Evolutionary conservation across 2,888 invertebrate species (phyloP), one percentile per base, ranked within the genome.

Genomic region (Noctua fimbriata): DNA sequence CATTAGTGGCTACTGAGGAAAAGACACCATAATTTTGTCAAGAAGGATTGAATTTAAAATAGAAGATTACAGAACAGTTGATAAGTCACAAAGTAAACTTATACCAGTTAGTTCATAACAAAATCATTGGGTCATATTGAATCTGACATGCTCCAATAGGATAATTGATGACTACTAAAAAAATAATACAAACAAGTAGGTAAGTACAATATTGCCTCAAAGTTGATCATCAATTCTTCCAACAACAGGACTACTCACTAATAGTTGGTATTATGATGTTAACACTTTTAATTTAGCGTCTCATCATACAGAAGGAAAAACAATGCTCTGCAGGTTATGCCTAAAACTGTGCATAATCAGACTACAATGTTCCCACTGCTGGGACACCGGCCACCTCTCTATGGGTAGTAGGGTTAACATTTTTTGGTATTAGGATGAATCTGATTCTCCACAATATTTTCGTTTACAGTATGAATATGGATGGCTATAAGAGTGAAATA

Each of bases 101-200:
- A 14, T 21, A 5, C 6, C 28, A 18, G 18, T 32, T 24, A 47
- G 21, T 52, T 36, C n/a, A 72, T 28, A 72, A 66, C 69, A 73
- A 60, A 36, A 72, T 73, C 3, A 76, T 73, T 82, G 14, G 28
- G 28, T 55, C 44, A 16, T 44, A 82, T 47, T 83, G 70, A 76
- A 65, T 55, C 58, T 14, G 41, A 76, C 60, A 73, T 55, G 47
- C 18, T 60, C 36, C 36, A 76, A 44, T 67, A 32, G 44, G 14
- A 44, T 52, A 66, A 73, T 76, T 86, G 55, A 83, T 76, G 73
- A 76, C 65, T 36, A 21, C 73, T 66, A 73, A 73, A 70, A 66
- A 76, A 65, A 21, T 1, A 32, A 73, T 44, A 28, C 47, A 41
- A 24, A 49, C 36, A 49, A 55, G 16, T 60, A 52, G 24, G 28